phyloP scores from a whole-genome alignment of 2,113 vertebrate genomes.

The Hippocampus guttulatus region DNA sequence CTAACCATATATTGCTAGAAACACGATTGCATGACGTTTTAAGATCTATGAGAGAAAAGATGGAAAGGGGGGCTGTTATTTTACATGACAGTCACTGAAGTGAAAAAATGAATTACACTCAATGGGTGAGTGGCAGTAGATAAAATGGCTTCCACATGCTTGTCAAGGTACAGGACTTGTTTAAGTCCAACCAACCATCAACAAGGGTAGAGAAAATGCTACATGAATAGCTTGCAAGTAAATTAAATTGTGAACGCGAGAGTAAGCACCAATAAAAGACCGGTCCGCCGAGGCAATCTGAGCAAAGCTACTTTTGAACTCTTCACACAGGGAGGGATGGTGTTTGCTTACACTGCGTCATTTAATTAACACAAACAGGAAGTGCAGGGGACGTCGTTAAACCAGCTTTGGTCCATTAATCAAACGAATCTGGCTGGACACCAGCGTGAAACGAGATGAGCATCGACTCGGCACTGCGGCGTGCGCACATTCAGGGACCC shows the following conservation, averaged over 20 bases:
- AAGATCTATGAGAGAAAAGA: background rate
- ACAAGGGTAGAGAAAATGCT: conserved; percentile 1
- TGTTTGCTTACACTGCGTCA: conserved; percentile 45
- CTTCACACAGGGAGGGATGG: conserved; percentile 33
- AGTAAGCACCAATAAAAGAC: background rate
- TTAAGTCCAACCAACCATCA: conserved; percentile 7
- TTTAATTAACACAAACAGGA: conserved; percentile 56
- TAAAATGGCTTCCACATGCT: background rate
- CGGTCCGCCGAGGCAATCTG: conserved; percentile 18
- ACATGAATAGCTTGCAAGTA: conserved; percentile 5
- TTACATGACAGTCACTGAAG: conserved; percentile 2
- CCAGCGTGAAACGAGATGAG: conserved; percentile 22
- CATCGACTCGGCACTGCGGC: conserved; percentile 15
- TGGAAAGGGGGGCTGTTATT: conserved; percentile 4
- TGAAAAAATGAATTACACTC: background rate
- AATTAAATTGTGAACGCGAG: background rate
- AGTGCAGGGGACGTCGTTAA: conserved; percentile 49
- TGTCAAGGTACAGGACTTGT: conserved; percentile 1
- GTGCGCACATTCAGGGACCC: background rate
- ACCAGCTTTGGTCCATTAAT: conserved; percentile 48
- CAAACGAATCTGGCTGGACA: conserved; percentile 40
- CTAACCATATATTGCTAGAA: background rate
- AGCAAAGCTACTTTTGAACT: conserved; percentile 31
- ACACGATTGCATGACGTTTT: background rate
- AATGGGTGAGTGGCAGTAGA: conserved; percentile 54